Percentiles rank a stretch among this genome's conserved stretches.
These are phyloP conservation scores for Delichon dasypus DNA, from an alignment of 2,797 vertebrate genomes.

Conservation along the genomic window DNA sequence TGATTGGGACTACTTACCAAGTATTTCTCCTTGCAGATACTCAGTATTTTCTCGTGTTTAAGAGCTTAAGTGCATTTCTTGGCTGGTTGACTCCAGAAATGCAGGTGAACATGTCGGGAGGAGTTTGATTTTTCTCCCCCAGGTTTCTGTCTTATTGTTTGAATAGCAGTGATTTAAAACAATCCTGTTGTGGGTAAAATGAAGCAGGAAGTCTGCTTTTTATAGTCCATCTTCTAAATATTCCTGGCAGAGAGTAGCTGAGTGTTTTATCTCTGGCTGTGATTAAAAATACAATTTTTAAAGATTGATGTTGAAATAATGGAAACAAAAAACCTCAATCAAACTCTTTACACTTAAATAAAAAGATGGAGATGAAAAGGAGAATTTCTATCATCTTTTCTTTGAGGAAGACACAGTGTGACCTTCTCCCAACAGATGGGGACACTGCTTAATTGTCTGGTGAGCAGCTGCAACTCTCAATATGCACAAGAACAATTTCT, in stretches of 20 bases:
- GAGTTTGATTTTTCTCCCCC: not conserved
- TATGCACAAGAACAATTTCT: not conserved
- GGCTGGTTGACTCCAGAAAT: not conserved
- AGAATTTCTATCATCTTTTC: not conserved
- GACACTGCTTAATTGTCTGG: not conserved
- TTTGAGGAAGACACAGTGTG: not conserved
- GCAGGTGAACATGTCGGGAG: not conserved
- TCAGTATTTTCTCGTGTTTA: not conserved
- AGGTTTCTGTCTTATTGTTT: not conserved
- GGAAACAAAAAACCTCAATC: not conserved
- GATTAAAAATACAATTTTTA: not conserved
- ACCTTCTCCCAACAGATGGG: not conserved
- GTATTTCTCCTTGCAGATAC: not conserved
- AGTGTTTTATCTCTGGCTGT: not conserved
- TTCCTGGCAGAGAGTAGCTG: not conserved
- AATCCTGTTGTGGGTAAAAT: not conserved
- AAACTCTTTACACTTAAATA: not conserved
- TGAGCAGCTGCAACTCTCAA: not conserved
- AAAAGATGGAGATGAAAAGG: not conserved
- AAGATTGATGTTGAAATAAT: not conserved
- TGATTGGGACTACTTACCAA: not conserved
- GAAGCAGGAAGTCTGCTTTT: not conserved
- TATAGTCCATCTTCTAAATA: not conserved
- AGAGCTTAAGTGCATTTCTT: not conserved
- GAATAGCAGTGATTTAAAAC: not conserved